Evolutionary conservation across 37 sponge, comb jelly and placozoan genomes (phyloP), one percentile per base, ranked within the genome.

Genomic region (Agelas oroides): DNA sequence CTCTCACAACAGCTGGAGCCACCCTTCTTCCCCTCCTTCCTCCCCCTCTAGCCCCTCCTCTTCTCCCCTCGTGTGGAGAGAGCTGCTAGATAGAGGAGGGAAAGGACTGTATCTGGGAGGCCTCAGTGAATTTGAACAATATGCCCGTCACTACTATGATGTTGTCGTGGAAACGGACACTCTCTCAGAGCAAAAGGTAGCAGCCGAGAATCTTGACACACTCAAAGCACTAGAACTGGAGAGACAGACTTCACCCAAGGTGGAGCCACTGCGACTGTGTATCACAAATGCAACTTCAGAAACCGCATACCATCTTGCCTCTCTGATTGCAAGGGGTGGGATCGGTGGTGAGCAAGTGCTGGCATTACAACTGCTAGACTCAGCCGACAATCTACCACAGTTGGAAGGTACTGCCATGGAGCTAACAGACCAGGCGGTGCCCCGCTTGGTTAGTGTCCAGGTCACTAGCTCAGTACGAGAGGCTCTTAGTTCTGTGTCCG

Each of bases 21-120:
- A 87, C 37, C 65, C 67, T 18, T 33, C 31, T 25, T 90, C 96
- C n/a, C 90, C 92, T 0, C 77, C 46, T 3, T 46, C 46, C 46
- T 46, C 46, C 46, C 23, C 31, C 32, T 93, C 96, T n/a, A n/a
- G n/a, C n/a, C n/a, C n/a, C n/a, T 70, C 66, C 18, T 33, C 31
- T n/a, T 93, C 96, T n/a, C 92, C 92, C 3, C 80, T 99, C n/a
- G 84, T 99, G 18, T 99, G 97, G 97, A 61, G 99, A 59, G 99
- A 99, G 71, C 80, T 99, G 68, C 83, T 99, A 20, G 94, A 99
- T 67, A 63, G 97, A 65, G 99, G 99, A 70, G 99, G 99, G 40
- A 94, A 92, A 70, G 97, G 99, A 17, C 52, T 86, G 37, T 84
- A 91, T 39, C 56, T 98, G 11, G 98, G 98, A 15, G 96, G 96